Percentiles rank a stretch among this genome's conserved stretches.
Conservation (phyloP, 2,113 vertebrate species). For the Labeo catla region DNA sequence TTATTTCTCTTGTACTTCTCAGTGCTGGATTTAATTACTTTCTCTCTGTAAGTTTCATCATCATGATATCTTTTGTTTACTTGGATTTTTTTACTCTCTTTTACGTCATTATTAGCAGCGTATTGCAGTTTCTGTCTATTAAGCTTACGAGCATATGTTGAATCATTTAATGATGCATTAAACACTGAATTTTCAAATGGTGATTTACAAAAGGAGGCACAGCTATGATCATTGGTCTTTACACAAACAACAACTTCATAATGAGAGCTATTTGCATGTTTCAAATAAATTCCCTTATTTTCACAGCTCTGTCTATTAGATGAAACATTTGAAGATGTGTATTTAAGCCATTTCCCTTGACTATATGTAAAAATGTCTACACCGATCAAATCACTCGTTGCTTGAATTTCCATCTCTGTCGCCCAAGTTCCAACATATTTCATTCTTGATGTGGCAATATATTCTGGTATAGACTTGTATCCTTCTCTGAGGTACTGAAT, state of each 20-base stretch:
- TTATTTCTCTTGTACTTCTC: too few species aligned
- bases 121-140: too few species aligned
- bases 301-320: neutral
- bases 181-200: too few species aligned
- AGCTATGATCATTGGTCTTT: neutral
- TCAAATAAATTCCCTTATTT: neutral
- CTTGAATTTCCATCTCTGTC: slow-evolving; percentile 33
- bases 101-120: too few species aligned
- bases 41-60: too few species aligned
- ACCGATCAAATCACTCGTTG: slow-evolving; percentile 7
- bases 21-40: too few species aligned
- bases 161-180: neutral
- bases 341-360: slow-evolving; percentile 8
- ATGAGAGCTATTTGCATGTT: neutral
- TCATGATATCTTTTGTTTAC: too few species aligned
- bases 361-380: slow-evolving; percentile 27
- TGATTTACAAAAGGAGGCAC: neutral
- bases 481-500: neutral
- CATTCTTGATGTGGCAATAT: slow-evolving; percentile 25
- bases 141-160: too few species aligned
- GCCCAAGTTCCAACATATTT: slow-evolving; percentile 32
- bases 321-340: neutral
- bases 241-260: neutral
- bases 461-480: neutral
- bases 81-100: too few species aligned